Evolutionary conservation across 2,797 vertebrate species (phyloP).

Genomic region (Hyperoplus lanceolatus): DNA sequence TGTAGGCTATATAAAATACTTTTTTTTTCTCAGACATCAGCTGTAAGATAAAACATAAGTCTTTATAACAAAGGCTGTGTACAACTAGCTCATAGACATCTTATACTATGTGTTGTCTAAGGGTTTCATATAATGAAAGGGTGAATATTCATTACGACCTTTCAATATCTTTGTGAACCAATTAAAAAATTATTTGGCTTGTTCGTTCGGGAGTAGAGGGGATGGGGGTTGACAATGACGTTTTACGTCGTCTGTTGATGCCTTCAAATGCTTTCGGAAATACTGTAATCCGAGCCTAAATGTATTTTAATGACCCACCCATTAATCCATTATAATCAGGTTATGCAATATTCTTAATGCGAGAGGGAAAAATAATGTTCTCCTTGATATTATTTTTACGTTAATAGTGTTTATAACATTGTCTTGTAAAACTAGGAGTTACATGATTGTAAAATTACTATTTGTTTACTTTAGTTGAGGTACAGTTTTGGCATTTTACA

Average conservation of each 20-base stretch:
- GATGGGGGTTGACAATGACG: conserved; percentile 46
- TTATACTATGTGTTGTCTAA: not conserved
- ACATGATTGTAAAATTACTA: no score
- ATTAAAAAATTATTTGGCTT: not conserved
- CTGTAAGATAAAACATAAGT: not conserved
- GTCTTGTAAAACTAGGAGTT: no score
- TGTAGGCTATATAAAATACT: no score
- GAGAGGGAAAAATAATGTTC: not conserved
- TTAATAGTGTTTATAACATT: not conserved
- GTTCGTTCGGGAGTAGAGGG: not conserved
- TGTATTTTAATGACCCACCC: not conserved
- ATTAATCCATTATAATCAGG: not conserved
- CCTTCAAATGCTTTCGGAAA: conserved; percentile 27
- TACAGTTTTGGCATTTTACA: not conserved
- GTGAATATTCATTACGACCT: not conserved
- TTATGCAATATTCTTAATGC: no score
- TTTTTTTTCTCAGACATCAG: not conserved
- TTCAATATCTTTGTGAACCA: not conserved
- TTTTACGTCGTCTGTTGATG: conserved; percentile 26
- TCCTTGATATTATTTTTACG: fast-evolving
- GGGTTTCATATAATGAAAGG: not conserved
- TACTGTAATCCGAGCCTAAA: fast-evolving
- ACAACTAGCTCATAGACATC: not conserved
- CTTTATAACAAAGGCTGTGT: not conserved
- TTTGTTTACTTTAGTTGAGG: not conserved